Base-by-base conservation (phyloP, 2,113 vertebrate species). In the Varanus salvator region DNA sequence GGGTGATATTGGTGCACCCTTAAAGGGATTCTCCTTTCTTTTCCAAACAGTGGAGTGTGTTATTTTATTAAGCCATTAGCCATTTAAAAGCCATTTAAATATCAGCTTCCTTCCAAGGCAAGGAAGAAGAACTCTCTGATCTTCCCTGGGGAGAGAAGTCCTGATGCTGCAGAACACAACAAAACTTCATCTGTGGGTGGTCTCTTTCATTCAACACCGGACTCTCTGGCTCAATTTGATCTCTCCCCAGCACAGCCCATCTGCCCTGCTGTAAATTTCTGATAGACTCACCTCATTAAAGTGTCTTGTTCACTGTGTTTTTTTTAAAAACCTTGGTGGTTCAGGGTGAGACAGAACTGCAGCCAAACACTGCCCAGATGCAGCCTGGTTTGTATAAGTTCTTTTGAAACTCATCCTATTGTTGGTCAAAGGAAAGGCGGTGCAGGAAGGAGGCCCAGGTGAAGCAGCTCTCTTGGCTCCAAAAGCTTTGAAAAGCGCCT, bases 341-440 rank as follows among this genome's bases (percentile, higher is more conserved):
- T 1, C 0, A 1, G 25, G 72, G 52, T 25, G 44, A n/a, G 25
- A 12, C 2, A 25, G 1, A 19, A 0, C 34, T 7, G 0, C 3
- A 69, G 14, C 3, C 12, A 1, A 68, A 68, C 69, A 48, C 80
- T 19, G 0, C 7, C 0, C 1, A 14, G 87, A 5, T 80, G 21
- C 5, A 2, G 57, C 27, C 38, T 69, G 66, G n/a, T 14, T 87
- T 38, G 1, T 0, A 0, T 1, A 23, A 1, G 14, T 44, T 77
- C 50, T 81, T 23, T 29, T 38, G 84, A 86, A 25, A 14, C 87
- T 60, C 14, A 9, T 0, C 50, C 82, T 80, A 29, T 34, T 90
- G 86, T 75, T 69, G 71, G 31, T 31, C 11, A 0, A 7, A 3
- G 31, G 38, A 1, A 1, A 5, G 0, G 12, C 1, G 1, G 21